Percentiles rank a stretch among this genome's conserved stretches.
These are phyloP conservation scores for Onychomys leucogaster DNA, from an alignment of 2,797 vertebrate species.

Conservation along the genomic window DNA sequence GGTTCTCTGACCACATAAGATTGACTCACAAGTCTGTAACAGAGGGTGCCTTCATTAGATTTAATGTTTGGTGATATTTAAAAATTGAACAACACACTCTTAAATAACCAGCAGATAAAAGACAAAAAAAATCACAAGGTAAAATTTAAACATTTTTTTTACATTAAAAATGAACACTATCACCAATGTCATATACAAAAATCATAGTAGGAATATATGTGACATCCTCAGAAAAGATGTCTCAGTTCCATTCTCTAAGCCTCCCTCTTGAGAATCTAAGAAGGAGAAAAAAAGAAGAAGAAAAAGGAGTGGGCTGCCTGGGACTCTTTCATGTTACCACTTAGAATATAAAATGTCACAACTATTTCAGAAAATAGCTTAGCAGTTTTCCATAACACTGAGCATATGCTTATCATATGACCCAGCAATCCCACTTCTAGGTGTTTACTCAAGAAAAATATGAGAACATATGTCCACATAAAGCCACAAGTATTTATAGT, in stretches of 20 bases:
- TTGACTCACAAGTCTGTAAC: background rate
- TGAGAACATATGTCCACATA: background rate
- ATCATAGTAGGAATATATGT: background rate
- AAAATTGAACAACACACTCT: background rate
- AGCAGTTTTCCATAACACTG: slow-evolving; percentile 3
- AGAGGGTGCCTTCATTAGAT: slow-evolving; percentile 32
- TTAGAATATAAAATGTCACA: slow-evolving; percentile 14
- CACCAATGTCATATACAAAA: background rate
- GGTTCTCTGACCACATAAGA: background rate
- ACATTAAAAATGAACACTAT: background rate
- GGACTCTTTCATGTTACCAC: background rate
- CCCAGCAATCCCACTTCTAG: background rate
- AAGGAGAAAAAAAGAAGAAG: background rate
- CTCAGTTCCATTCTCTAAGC: background rate
- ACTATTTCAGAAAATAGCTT: slow-evolving; percentile 32
- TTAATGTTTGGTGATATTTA: slow-evolving; percentile 38
- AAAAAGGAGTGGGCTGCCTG: background rate
- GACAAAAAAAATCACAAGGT: slow-evolving; percentile 17
- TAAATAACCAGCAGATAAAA: background rate
- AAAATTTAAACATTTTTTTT: background rate
- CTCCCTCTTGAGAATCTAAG: background rate
- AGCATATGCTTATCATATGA: background rate
- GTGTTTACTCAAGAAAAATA: background rate
- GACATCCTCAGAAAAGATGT: background rate
- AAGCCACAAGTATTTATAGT: background rate